Evolutionary conservation across 2,113 vertebrate species (phyloP), one percentile per base, ranked within the genome.

Genomic region (Camelus dromedarius): DNA sequence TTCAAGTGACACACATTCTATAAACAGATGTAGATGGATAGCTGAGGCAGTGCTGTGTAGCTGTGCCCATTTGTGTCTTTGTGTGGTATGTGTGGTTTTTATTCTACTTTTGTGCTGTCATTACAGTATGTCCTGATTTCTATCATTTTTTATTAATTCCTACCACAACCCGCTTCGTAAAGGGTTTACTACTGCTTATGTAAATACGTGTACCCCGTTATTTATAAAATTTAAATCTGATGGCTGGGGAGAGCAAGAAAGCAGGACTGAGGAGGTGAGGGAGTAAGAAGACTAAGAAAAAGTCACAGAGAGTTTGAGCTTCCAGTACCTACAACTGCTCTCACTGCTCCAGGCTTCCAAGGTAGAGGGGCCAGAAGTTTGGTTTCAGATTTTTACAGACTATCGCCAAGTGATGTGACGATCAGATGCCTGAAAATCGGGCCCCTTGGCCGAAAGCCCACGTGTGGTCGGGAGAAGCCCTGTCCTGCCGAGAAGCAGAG

Each of bases 291-390:
- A 42, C 8, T 2, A 13, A 46, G 56, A 20, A 2, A 24, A 28
- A 76, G 58, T 4, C 12, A n/a, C 19, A 9, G 18, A 15, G 58
- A 6, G 3, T 8, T 0, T 8, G 26, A 12, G 32, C 58, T 52
- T 18, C 26, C 20, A 16, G 1, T 13, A 26, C 50, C 46, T 15
- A 3, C 10, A 8, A 9, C 2, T 1, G 8, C 5, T 1, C 11
- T 32, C 20, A 6, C 18, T 11, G 14, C 3, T 30, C 12, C 4
- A 18, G 58, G 14, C 50, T 58, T 12, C 28, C 3, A 3, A 18
- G 30, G 48, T 1, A 1, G 14, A 26, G 20, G 67, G 22, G 32
- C 4, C 32, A 7, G 6, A 30, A 2, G 7, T 2, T 8, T 15
- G 5, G 4, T 42, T 50, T 52, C 69, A 11, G 38, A 14, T 26